Evolutionary conservation across 1,140 invertebrate genomes (phyloP).

Genomic region (Nebria ingens): DNA sequence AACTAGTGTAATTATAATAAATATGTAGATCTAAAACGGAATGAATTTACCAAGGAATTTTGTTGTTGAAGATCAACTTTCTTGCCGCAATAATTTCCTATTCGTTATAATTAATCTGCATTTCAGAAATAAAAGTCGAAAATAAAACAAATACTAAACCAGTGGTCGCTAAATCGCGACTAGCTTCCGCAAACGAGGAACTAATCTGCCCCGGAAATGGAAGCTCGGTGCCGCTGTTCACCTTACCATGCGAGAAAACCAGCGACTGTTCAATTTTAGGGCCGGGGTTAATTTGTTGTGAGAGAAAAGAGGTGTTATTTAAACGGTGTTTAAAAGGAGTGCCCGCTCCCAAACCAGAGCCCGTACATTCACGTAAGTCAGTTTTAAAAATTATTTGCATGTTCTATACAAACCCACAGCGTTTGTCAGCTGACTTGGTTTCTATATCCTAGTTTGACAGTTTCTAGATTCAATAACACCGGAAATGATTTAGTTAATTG

Average conservation of each 20-base stretch:
- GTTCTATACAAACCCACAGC: conserved; percentile 9
- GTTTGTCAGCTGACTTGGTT: no score
- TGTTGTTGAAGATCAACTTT: no score
- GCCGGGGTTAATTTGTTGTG: conserved; percentile 20
- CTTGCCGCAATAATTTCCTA: no score
- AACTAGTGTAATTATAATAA: no score
- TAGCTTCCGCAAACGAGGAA: not conserved
- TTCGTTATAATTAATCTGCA: no score
- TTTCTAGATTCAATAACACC: no score
- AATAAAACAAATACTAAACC: conserved; percentile 6
- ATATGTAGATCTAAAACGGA: no score
- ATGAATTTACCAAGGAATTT: no score
- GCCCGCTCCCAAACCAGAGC: conserved; percentile 39
- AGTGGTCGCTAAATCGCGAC: not conserved
- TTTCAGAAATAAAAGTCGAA: not conserved
- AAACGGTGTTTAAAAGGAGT: conserved; percentile 46
- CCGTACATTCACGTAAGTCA: conserved; percentile 44
- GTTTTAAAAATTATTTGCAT: conserved; percentile 15
- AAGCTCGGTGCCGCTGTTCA: conserved; percentile 17
- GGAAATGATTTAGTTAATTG: no score
- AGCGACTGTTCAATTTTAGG: conserved; percentile 22
- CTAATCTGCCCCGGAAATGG: conserved; percentile 21
- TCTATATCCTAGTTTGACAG: no score
- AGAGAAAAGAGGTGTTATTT: conserved; percentile 12
- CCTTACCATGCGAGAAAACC: conserved; percentile 20